Conservation (phyloP, 1,140 invertebrate genomes). For the Drosophila nebulosa region DNA sequence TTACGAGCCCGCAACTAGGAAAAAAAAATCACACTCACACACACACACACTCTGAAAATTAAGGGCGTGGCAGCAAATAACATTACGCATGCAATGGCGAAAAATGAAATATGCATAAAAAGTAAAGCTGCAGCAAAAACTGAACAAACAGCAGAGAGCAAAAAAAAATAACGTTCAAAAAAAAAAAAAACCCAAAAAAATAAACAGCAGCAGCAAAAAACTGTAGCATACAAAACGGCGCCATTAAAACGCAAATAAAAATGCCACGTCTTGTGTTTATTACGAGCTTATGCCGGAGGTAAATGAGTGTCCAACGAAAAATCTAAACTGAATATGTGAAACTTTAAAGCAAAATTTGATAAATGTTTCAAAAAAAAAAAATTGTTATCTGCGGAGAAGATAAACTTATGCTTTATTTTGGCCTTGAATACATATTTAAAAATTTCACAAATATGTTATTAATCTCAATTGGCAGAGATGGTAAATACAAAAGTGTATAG, state of each 20-base stretch:
- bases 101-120: slow-evolving; percentile 78
- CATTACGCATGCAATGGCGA: slow-evolving; percentile 74
- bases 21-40: slow-evolving; percentile 8
- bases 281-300: slow-evolving; percentile 15
- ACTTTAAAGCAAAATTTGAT: too few species aligned
- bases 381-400: too few species aligned
- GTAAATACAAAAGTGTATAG: too few species aligned
- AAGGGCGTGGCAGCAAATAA: slow-evolving; percentile 58
- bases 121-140: slow-evolving; percentile 75
- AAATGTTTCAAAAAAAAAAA: too few species aligned
- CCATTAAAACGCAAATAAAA: slow-evolving; percentile 52
- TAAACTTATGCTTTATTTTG: too few species aligned
- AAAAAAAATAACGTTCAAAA: too few species aligned
- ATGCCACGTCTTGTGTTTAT: slow-evolving; percentile 35
- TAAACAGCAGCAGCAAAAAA: slow-evolving; percentile 9
- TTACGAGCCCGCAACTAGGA: slow-evolving; percentile 43
- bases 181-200: too few species aligned
- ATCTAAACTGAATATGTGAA: neutral
- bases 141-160: slow-evolving; percentile 15
- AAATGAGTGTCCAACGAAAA: neutral
- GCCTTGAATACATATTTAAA: too few species aligned
- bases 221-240: slow-evolving; percentile 33
- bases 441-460: too few species aligned
- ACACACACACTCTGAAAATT: neutral
- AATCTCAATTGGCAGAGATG: too few species aligned